Percentiles rank a stretch among this genome's conserved stretches.
Evolutionary conservation across 2,888 invertebrate genomes (phyloP).

Genomic region (Prostheceraeus crozeri): DNA sequence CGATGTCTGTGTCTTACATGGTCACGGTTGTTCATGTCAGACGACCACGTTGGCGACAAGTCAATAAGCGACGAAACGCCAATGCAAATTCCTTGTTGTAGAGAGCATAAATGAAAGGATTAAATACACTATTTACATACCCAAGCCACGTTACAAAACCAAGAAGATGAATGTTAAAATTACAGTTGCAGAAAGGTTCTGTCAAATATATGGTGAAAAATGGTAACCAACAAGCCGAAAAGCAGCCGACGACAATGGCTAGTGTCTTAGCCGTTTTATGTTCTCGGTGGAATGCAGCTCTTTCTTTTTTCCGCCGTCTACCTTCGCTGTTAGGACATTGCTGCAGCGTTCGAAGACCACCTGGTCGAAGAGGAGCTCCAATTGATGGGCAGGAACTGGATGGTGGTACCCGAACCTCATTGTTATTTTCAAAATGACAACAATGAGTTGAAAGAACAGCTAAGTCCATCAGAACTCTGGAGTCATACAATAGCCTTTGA

Average conservation of each 20-base stretch:
- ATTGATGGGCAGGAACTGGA: no score
- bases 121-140: conserved; percentile 81
- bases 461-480: no score
- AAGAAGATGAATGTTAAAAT: conserved; percentile 20
- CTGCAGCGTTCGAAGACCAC: no score
- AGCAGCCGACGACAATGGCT: conserved; percentile 77
- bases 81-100: conserved; percentile 77
- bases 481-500: no score
- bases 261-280: conserved; percentile 79
- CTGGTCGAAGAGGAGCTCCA: no score
- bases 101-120: conserved; percentile 81
- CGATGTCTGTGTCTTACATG: no score
- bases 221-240: conserved; percentile 78
- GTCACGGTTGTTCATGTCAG: no score
- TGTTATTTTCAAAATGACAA: no score
- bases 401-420: no score
- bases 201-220: conserved; percentile 75
- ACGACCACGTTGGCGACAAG: no score
- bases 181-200: conserved; percentile 67
- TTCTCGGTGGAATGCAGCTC: conserved; percentile 64
- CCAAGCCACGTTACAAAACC: conserved; percentile 69
- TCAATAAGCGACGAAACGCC: conserved; percentile 62
- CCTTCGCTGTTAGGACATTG: no score
- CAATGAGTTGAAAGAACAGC: no score
- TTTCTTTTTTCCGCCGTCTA: conserved; percentile 38